Base-by-base conservation (phyloP, 2,113 vertebrate genomes). In the Perognathus longimembris region DNA sequence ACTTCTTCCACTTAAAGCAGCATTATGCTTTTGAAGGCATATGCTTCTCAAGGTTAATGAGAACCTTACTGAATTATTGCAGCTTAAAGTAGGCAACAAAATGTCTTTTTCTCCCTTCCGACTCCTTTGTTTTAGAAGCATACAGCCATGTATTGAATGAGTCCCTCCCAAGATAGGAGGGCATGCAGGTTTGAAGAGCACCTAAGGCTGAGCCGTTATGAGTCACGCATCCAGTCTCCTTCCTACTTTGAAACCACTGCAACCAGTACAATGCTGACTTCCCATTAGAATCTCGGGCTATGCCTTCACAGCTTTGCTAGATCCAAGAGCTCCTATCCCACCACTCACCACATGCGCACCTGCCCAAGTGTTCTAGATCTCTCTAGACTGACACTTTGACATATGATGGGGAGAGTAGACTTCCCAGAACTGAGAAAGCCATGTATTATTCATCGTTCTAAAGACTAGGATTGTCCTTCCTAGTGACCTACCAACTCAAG, bases 381-480 rank as follows among this genome's bases (percentile, higher is more conserved):
- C 50, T n/a, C 10, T 22, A n/a, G 88, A n/a, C 79, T 32, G 70
- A 64, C 57, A 4, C 71, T 45, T 28, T 36, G 32, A 40, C 34
- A 12, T 14, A 2, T 11, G 14, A 9, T 0, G 1, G 21, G 26
- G 67, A 54, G 50, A 59, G n/a, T 57, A 59, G 63, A 59, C 28
- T 59, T 86, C 24, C 42, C 40, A 14, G 18, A 28, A 34, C 40
- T 80, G 28, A 34, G 40, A 9, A 84, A 71, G n/a, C 9, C 28
- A 40, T 3, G 0, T 3, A 0, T 3, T 82, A 1, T 20, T 6
- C 34, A 22, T 77, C 4, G 0, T 34, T 61, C n/a, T 85, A 0
- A 32, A 63, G 9, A 67, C 14, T 10, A 11, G 28, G 74, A 36
- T 38, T 83, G 14, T 80, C 74, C 22, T 76, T 91, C 38, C 78